A percentile compares a stretch with the other conserved stretches of the same genome.
phyloP scores from a whole-genome alignment of 2,888 invertebrate genomes.

The Polyploca ridens region DNA sequence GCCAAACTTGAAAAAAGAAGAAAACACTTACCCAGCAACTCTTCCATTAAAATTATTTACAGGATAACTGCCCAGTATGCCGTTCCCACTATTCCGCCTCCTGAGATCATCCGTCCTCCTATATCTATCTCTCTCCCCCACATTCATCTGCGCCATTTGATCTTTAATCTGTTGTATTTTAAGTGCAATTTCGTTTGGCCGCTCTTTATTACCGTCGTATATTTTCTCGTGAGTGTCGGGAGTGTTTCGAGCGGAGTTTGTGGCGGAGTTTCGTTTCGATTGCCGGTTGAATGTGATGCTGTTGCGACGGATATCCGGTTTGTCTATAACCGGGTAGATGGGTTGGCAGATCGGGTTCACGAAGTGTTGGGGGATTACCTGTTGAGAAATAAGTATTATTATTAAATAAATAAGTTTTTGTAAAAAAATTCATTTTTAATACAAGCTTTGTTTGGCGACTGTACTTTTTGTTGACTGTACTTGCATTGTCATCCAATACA shows the following conservation, averaged over 20 bases:
- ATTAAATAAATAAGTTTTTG: no score
- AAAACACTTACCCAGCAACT: conserved; percentile 48
- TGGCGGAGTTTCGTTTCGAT: conserved; percentile 40
- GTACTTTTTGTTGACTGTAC: no score
- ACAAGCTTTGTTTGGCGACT: no score
- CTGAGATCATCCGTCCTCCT: conserved; percentile 41
- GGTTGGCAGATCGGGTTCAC: conserved; percentile 54
- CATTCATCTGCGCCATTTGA: conserved; percentile 60
- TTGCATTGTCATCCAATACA: no score
- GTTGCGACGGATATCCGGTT: conserved; percentile 30
- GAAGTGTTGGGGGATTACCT: conserved; percentile 66
- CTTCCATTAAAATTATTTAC: conserved; percentile 42
- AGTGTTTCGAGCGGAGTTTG: conserved; percentile 47
- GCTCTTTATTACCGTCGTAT: conserved; percentile 33
- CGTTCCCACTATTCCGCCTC: conserved; percentile 59
- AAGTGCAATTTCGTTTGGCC: conserved; percentile 52
- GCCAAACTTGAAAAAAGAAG: background rate
- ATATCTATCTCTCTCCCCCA: conserved; percentile 33
- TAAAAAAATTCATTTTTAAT: no score
- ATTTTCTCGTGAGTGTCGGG: conserved; percentile 39
- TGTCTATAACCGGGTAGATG: conserved; percentile 52
- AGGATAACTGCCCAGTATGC: conserved; percentile 66
- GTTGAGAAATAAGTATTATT: conserved; percentile 8
- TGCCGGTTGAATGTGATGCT: conserved; percentile 29
- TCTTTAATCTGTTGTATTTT: conserved; percentile 72